These are phyloP conservation scores for Drosophila lini DNA, from an alignment of 1,140 invertebrate genomes.

Conservation along the genomic window DNA sequence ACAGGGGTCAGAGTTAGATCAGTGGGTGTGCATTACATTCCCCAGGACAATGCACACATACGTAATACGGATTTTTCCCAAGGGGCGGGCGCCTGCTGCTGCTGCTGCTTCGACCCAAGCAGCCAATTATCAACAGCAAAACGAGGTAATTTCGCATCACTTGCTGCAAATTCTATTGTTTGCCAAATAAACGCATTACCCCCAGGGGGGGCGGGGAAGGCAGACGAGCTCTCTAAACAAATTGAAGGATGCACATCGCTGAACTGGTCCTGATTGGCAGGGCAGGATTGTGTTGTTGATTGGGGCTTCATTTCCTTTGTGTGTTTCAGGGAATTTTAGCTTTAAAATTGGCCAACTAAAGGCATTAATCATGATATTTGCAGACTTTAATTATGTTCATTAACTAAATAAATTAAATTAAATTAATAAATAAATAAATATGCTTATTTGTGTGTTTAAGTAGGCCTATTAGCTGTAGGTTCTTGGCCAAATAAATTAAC, in stretches of 20 bases:
- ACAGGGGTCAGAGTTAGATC: background rate
- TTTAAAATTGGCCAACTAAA: background rate
- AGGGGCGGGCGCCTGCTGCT: background rate
- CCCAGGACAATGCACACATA: conserved; percentile 2
- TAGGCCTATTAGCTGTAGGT: too few relatives aligned
- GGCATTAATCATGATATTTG: background rate
- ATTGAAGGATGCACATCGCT: conserved; percentile 3
- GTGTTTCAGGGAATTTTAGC: background rate
- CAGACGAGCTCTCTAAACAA: background rate
- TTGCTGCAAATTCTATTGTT: conserved; percentile 7
- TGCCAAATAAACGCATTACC: conserved; percentile 10
- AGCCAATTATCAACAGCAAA: conserved; percentile 3
- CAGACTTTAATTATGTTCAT: background rate
- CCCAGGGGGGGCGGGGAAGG: background rate
- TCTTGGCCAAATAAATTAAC: too few relatives aligned
- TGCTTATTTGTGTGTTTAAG: too few relatives aligned
- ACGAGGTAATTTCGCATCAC: conserved; percentile 4
- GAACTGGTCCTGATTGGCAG: background rate
- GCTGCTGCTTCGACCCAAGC: background rate
- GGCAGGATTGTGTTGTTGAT: background rate
- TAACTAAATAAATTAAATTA: too few relatives aligned
- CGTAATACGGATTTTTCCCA: background rate
- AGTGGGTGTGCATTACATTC: background rate
- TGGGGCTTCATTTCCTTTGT: background rate
- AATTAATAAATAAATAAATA: too few relatives aligned